These are phyloP conservation scores for Leptobrachium leishanense DNA, from an alignment of 2,113 vertebrate genomes.

Conservation along the genomic window DNA sequence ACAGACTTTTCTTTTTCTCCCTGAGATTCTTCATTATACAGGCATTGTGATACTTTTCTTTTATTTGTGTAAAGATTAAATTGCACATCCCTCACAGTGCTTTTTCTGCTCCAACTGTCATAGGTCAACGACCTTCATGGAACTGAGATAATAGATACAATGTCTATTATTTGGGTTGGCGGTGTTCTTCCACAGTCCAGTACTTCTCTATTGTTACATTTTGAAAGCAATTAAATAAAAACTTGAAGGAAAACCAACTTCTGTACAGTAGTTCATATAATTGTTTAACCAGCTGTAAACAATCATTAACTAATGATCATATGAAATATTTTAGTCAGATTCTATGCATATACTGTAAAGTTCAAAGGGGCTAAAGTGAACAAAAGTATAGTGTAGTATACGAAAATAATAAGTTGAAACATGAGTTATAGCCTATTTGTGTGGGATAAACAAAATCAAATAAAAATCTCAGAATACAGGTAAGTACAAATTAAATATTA, in stretches of 20 bases:
- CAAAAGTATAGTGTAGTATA: too few species aligned
- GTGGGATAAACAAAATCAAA: too few species aligned
- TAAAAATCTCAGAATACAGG: too few species aligned
- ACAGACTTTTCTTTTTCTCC: conserved; percentile 74
- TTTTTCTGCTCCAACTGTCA: conserved; percentile 79
- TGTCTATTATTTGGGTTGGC: conserved; percentile 70
- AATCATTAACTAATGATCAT: neutral
- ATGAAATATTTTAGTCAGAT: too few species aligned
- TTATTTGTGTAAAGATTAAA: conserved; percentile 98
- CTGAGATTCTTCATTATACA: conserved; percentile 81
- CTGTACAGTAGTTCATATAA: conserved; percentile 82
- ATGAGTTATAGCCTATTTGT: too few species aligned
- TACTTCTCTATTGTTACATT: conserved; percentile 86
- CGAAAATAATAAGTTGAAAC: too few species aligned
- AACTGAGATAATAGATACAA: conserved; percentile 95
- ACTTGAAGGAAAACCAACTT: conserved; percentile 69
- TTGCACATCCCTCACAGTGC: conserved; percentile 95
- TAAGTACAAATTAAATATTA: too few species aligned
- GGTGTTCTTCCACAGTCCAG: conserved; percentile 86
- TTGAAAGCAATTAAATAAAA: conserved; percentile 95
- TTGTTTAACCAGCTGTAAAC: conserved; percentile 60
- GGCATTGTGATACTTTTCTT: conserved; percentile 82
- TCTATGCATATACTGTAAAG: too few species aligned
- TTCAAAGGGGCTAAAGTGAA: too few species aligned
- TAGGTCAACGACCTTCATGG: conserved; percentile 86